A percentile compares a stretch with the other conserved stretches of the same genome.
These are phyloP conservation scores for Camponotus floridanus DNA, from an alignment of 1,140 invertebrate genomes.

Conservation along the genomic window DNA sequence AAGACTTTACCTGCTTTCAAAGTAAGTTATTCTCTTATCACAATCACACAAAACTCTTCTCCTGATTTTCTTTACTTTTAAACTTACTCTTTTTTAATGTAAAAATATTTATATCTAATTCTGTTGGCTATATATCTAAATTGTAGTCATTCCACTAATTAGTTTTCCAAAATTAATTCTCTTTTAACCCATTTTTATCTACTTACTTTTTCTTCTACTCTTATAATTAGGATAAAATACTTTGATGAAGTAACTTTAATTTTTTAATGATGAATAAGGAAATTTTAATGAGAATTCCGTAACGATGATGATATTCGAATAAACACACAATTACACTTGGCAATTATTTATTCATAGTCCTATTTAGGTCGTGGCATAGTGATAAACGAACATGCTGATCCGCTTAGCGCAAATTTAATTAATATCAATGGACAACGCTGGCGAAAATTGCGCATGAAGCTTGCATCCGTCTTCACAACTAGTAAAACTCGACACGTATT, in stretches of 20 bases:
- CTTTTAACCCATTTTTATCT: neutral
- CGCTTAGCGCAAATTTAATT: conserved; percentile 72
- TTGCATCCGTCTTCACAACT: conserved; percentile 84
- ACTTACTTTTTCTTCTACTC: neutral
- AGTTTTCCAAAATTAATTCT: neutral
- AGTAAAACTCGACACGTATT: conserved; percentile 85
- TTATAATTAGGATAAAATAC: neutral
- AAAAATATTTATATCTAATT: no score
- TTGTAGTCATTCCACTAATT: no score
- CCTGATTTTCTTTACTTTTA: no score
- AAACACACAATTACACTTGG: neutral
- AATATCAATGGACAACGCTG: conserved; percentile 79
- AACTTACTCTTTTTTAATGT: no score
- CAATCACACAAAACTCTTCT: no score
- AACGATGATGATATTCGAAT: conserved; percentile 21
- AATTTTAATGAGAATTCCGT: conserved; percentile 21
- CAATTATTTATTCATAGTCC: conserved; percentile 56
- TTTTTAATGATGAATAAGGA: conserved; percentile 9
- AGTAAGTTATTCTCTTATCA: no score
- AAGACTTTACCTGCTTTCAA: no score
- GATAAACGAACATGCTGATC: conserved; percentile 73
- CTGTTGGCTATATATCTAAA: neutral
- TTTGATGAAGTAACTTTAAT: neutral
- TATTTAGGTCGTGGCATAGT: conserved; percentile 72
- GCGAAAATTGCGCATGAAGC: conserved; percentile 83